phyloP scores from a whole-genome alignment of 2,888 invertebrate genomes.

The Mayetiola destructor region DNA sequence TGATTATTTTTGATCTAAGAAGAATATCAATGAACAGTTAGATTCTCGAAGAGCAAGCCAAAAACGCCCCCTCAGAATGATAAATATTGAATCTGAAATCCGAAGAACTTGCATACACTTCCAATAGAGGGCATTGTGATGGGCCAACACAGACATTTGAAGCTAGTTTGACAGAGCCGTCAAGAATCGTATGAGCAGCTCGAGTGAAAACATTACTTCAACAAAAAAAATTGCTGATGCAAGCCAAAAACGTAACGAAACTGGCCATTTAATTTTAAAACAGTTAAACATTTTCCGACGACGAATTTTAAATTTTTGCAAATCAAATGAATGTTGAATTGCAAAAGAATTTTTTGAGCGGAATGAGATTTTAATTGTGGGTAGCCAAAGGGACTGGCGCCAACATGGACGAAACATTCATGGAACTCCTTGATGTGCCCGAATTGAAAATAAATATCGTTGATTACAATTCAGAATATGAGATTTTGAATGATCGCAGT shows the following conservation, averaged over 20 bases:
- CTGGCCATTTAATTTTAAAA: background rate
- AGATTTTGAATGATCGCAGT: constrained; percentile 6
- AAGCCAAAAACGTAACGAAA: constrained; percentile 7
- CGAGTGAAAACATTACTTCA: background rate
- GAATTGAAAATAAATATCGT: background rate
- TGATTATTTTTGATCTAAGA: too few species aligned
- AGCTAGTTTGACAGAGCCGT: background rate
- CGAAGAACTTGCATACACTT: background rate
- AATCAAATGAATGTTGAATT: background rate
- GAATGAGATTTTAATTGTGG: background rate
- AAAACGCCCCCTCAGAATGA: too few species aligned
- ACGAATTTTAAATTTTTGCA: background rate
- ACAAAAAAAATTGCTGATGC: background rate
- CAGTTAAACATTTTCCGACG: background rate
- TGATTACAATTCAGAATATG: background rate
- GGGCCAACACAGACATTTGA: background rate
- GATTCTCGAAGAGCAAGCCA: background rate
- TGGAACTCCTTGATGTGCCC: background rate
- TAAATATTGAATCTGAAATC: too few species aligned
- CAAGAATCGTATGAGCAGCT: background rate
- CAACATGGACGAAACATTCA: background rate
- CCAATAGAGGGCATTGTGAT: background rate
- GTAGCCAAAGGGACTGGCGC: background rate
- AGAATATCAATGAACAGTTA: background rate
- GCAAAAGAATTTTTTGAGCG: background rate